Percentiles rank a stretch among this genome's conserved stretches.
Evolutionary conservation across 2,888 invertebrate species (phyloP).

Genomic region (Caenorhabditis sp.): DNA sequence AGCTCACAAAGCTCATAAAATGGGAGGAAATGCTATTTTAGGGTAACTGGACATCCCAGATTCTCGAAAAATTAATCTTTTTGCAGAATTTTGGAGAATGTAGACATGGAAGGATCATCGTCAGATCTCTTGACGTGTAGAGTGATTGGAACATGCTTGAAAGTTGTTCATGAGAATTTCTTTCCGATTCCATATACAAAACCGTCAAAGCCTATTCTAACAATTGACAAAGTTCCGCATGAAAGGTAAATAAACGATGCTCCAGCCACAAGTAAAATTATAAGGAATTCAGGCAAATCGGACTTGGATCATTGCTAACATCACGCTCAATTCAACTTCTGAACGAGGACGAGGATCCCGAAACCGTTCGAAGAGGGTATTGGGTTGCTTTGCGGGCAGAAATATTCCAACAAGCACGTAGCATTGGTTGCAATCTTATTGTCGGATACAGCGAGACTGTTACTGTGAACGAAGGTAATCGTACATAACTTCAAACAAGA

Average conservation of each 20-base stretch:
- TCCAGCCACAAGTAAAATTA: background rate
- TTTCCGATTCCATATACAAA: slow-evolving; percentile 26
- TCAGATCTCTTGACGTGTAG: slow-evolving; percentile 57
- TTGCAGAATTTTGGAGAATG: slow-evolving; percentile 57
- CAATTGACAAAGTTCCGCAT: slow-evolving; percentile 51
- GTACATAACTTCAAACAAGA: background rate
- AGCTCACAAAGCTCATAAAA: slow-evolving; percentile 58
- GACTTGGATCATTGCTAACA: slow-evolving; percentile 55
- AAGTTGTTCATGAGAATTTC: slow-evolving; percentile 10
- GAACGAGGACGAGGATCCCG: slow-evolving; percentile 57
- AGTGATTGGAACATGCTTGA: slow-evolving; percentile 62
- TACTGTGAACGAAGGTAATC: slow-evolving; percentile 83
- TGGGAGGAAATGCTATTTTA: slow-evolving; percentile 55
- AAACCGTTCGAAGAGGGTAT: slow-evolving; percentile 81
- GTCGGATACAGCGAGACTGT: slow-evolving; percentile 93
- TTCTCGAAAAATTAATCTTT: background rate
- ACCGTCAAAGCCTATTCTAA: slow-evolving; percentile 53
- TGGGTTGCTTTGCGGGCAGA: slow-evolving; percentile 97
- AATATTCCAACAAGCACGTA: slow-evolving; percentile 92
- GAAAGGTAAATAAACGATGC: slow-evolving; percentile 21
- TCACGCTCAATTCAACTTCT: slow-evolving; percentile 52
- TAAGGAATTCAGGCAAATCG: slow-evolving; percentile 48
- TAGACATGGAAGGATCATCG: slow-evolving; percentile 63
- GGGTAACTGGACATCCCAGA: slow-evolving; percentile 42
- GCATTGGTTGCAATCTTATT: slow-evolving; percentile 93